phyloP scores from a whole-genome alignment of 2,797 vertebrate genomes.

The Myotis vivesi region DNA sequence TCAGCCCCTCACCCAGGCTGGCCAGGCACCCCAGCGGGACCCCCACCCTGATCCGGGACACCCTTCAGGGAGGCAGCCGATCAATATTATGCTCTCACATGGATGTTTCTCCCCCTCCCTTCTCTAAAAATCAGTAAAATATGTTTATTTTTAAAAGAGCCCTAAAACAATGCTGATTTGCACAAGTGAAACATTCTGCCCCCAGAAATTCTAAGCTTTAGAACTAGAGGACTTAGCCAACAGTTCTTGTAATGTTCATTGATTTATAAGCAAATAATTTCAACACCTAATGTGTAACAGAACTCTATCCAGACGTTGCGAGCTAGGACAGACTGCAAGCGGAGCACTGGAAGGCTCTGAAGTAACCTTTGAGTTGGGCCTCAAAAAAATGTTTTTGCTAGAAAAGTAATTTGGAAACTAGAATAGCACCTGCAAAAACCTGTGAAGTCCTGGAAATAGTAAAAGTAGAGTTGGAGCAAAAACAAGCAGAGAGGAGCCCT shows the following conservation, averaged over 20 bases:
- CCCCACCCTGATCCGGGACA: too few species aligned
- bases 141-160: too few species aligned
- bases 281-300: not conserved
- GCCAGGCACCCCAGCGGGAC: too few species aligned
- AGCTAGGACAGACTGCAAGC: not conserved
- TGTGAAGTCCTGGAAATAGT: not conserved
- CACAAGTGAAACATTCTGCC: not conserved
- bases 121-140: too few species aligned
- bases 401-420: not conserved
- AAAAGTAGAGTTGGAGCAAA: not conserved
- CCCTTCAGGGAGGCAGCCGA: too few species aligned
- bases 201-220: not conserved
- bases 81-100: too few species aligned
- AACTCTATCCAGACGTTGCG: not conserved
- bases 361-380: not conserved
- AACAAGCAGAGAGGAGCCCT: not conserved
- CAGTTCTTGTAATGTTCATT: not conserved
- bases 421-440: not conserved
- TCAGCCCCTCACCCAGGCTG: too few species aligned
- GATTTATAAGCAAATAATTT: slow-evolving; percentile 34
- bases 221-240: slow-evolving; percentile 18
- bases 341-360: not conserved
- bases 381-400: not conserved
- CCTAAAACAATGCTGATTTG: not conserved
- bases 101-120: too few species aligned